phyloP scores from a whole-genome alignment of 2,797 vertebrate species.

The Gobionotothen gibberifrons region DNA sequence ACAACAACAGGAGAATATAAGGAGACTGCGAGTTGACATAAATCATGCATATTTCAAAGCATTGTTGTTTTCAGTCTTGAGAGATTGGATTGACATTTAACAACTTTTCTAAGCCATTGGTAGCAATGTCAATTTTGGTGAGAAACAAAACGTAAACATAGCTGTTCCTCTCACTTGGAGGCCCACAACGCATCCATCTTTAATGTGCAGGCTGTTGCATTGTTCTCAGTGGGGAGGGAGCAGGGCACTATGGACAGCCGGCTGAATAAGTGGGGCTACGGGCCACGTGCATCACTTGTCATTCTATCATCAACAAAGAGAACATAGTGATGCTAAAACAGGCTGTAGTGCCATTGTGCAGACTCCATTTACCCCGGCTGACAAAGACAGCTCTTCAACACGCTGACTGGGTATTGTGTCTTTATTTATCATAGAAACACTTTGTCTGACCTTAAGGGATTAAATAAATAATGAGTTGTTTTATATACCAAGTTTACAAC shows the following conservation, averaged over 20 bases:
- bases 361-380: conserved; percentile 46
- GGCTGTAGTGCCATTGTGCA: conserved; percentile 52
- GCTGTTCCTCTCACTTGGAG: conserved; percentile 3
- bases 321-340: conserved; percentile 61
- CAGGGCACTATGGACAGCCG: conserved; percentile 43
- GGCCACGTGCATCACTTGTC: conserved; percentile 65
- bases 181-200: conserved; percentile 33
- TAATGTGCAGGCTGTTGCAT: conserved; percentile 43
- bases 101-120: background rate
- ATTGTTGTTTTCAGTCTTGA: background rate
- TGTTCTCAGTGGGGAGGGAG: conserved; percentile 38
- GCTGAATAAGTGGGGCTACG: conserved; percentile 46
- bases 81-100: background rate
- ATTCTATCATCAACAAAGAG: conserved; percentile 68
- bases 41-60: conserved; percentile 5
- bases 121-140: conserved; percentile 12
- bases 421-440: conserved; percentile 26
- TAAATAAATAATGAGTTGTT: background rate
- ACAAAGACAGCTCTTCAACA: conserved; percentile 53
- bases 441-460: conserved; percentile 3
- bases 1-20: background rate
- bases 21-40: background rate
- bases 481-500: conserved; percentile 1
- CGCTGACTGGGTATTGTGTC: conserved; percentile 40
- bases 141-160: conserved; percentile 20